phyloP scores from a whole-genome alignment of 2,797 vertebrate genomes.

The Bovichtus variegatus region DNA sequence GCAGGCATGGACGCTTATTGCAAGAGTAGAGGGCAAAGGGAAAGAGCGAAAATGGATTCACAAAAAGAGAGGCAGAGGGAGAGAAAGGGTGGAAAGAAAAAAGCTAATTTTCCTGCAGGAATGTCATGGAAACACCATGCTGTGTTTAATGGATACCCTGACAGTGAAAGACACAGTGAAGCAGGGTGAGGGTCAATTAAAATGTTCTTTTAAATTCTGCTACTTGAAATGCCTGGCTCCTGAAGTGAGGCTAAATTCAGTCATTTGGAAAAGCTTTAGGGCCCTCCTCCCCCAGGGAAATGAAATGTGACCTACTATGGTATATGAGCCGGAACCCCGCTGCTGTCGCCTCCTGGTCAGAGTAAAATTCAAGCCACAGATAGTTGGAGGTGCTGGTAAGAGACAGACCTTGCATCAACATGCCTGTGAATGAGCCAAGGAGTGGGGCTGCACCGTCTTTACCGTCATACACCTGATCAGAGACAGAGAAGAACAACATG shows the following conservation, averaged over 20 bases:
- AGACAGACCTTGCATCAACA: conserved; percentile 89
- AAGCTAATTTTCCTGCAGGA: conserved; percentile 57
- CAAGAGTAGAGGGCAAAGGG: conserved; percentile 35
- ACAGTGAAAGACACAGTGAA: conserved; percentile 64
- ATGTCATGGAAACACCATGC: conserved; percentile 55
- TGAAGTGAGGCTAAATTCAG: conserved; percentile 63
- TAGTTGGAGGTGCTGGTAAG: conserved; percentile 96
- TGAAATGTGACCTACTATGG: conserved; percentile 90
- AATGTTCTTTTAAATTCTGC: conserved; percentile 68
- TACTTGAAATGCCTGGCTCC: conserved; percentile 60
- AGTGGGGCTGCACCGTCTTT: conserved; percentile 91
- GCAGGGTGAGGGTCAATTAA: conserved; percentile 74
- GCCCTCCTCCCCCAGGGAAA: conserved; percentile 41
- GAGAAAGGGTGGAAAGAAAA: conserved; percentile 24
- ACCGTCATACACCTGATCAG: conserved; percentile 94
- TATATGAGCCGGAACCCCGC: conserved; percentile 95
- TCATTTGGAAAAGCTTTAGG: conserved; percentile 67
- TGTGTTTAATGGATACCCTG: conserved; percentile 70
- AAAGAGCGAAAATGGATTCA: conserved; percentile 37
- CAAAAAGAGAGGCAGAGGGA: conserved; percentile 32
- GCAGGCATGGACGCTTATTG: conserved; percentile 57
- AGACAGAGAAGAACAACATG: conserved; percentile 15
- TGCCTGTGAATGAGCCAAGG: conserved; percentile 90
- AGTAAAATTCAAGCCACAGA: conserved; percentile 97
- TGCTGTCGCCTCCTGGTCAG: conserved; percentile 90